Conservation (phyloP, 2,888 invertebrate species). For the Macaria liturata region DNA sequence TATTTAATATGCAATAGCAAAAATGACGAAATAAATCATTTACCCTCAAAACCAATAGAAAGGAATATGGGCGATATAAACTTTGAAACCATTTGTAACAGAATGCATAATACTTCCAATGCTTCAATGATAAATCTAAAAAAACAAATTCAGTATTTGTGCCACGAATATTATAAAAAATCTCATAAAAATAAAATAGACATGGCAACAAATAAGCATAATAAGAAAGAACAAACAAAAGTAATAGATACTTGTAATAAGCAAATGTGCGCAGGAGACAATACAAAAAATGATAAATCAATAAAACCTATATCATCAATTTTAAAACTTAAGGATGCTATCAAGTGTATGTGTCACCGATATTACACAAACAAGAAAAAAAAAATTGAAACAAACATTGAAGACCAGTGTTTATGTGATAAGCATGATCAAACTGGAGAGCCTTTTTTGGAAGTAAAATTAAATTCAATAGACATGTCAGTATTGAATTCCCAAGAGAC, state of each 20-base stretch:
- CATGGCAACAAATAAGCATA: neutral
- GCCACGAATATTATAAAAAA: conserved; percentile 5
- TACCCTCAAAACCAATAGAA: conserved; percentile 1
- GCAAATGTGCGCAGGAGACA: neutral
- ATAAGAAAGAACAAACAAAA: neutral
- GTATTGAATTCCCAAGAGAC: conserved; percentile 42
- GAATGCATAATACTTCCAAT: neutral
- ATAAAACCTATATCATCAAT: neutral
- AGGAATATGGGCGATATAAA: conserved; percentile 5
- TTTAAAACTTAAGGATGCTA: neutral
- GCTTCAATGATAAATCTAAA: neutral
- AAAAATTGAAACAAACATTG: neutral
- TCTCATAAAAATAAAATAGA: neutral
- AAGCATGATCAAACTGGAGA: conserved; percentile 33
- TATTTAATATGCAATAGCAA: neutral
- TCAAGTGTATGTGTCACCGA: neutral
- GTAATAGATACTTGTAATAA: neutral
- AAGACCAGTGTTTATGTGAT: neutral
- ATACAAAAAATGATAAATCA: neutral
- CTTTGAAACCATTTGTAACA: conserved; percentile 3
- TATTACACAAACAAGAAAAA: neutral
- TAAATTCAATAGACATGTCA: conserved; percentile 40
- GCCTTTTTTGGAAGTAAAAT: conserved; percentile 42
- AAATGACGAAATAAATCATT: neutral
- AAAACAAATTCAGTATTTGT: neutral